Evolutionary conservation across 2,888 invertebrate species (phyloP), one percentile per base, ranked within the genome.

Genomic region (Watsonalla cultraria): DNA sequence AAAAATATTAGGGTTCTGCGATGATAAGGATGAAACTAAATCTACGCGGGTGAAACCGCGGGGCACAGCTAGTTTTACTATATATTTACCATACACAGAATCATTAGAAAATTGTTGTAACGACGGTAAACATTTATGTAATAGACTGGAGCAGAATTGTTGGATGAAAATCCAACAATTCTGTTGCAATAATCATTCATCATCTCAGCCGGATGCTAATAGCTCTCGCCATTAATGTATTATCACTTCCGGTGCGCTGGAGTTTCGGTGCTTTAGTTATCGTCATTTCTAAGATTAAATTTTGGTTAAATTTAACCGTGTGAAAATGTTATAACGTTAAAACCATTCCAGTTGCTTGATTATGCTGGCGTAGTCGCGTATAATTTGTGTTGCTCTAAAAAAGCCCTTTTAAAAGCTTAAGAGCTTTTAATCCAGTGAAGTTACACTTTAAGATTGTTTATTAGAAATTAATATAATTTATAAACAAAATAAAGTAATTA

Each of bases 181-280:
- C 5, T 11, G 11, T 42, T 5, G 11, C 5, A 42, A 11, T 11
- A 9, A 42, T 65, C 62, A 60, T 68, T 64, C 65, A 68, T 57
- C 68, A 63, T 68, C 68, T 67, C 65, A 62, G 67, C 64, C 66
- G 71, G 66, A 70, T 70, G 77, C 74, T 82, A 82, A 82, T 81
- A 80, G 77, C 75, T 51, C 62, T 63, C 70, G 70, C 74, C 79
- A 80, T 82, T 82, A 85, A 78, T 76, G 75, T 72, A 79, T 83
- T 82, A 84, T 84, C 84, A 82, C 78, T 82, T 84, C 80, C 79
- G 66, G 72, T 68, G 72, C 65, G 65, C 67, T 77, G 74, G 66
- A 77, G 72, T 71, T 72, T 52, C 65, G 24, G 24, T 24, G 24
- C 62, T 60, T 55, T 53, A 51, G 60, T 24, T 24, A 24, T 24